These are phyloP conservation scores for Globodera rostochiensis DNA, from an alignment of 1,140 invertebrate genomes.

Conservation along the genomic window DNA sequence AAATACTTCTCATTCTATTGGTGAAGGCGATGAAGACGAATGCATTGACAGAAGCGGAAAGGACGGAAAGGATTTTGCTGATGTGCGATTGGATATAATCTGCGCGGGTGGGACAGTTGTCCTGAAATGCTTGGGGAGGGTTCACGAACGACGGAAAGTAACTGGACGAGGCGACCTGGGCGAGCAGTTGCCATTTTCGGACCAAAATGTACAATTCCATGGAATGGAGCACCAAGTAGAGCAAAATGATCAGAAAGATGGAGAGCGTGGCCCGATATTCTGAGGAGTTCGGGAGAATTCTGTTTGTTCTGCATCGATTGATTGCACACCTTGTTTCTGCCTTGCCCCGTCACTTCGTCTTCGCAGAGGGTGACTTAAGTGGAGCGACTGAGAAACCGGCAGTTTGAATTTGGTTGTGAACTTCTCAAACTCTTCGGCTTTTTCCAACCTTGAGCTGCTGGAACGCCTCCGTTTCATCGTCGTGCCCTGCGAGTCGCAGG, in stretches of 20 bases:
- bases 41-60: conserved; percentile 63
- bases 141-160: background rate
- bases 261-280: conserved; percentile 62
- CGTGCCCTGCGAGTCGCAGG: conserved; percentile 31
- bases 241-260: conserved; percentile 61
- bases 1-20: conserved; percentile 44
- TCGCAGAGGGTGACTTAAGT: background rate
- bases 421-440: background rate
- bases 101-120: conserved; percentile 57
- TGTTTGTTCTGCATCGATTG: background rate
- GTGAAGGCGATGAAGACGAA: conserved; percentile 66
- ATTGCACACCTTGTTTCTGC: conserved; percentile 31
- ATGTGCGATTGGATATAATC: conserved; percentile 62
- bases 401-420: conserved; percentile 3
- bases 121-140: background rate
- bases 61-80: conserved; percentile 57
- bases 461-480: conserved; percentile 11
- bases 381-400: background rate
- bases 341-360: background rate
- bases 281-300: conserved; percentile 51
- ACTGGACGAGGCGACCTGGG: background rate
- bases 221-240: conserved; percentile 62
- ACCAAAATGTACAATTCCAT: conserved; percentile 59
- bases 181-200: conserved; percentile 62
- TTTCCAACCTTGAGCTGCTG: background rate